Conservation (phyloP, 2,797 vertebrate species). For the Antrozous pallidus region DNA sequence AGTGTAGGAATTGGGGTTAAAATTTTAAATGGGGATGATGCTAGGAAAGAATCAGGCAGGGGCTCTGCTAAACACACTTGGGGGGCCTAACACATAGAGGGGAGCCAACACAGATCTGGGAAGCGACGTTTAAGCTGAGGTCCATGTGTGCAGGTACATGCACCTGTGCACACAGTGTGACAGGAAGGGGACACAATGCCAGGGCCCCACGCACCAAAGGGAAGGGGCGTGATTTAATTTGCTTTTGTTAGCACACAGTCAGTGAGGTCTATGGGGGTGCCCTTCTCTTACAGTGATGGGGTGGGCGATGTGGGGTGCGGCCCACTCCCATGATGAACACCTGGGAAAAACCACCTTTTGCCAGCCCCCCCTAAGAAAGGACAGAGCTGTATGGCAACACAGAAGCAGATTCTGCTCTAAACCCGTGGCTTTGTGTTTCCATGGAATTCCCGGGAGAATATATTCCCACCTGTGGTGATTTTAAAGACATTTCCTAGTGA, state of each 20-base stretch:
- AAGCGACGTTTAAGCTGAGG: background rate
- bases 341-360: background rate
- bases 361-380: background rate
- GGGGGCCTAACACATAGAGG: no score
- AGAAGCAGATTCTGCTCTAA: background rate
- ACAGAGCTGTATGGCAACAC: fast-evolving
- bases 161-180: background rate
- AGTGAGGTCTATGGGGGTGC: fast-evolving
- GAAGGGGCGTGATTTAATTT: fast-evolving
- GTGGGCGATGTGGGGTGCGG: background rate
- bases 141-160: background rate
- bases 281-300: background rate
- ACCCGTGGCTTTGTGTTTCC: background rate
- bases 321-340: fast-evolving
- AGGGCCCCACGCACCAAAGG: background rate
- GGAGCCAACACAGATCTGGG: background rate
- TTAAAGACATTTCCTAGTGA: conserved; percentile 45
- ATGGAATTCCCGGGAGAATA: background rate
- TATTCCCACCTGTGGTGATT: conserved; percentile 37
- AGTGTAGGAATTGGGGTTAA: background rate
- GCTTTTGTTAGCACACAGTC: background rate
- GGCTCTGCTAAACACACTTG: background rate
- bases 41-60: background rate
- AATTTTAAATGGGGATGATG: background rate
- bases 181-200: fast-evolving